A percentile compares a stretch with the other conserved stretches of the same genome.
Conservation (phyloP, 2,113 vertebrate species). For the Pteruthius melanotis region DNA sequence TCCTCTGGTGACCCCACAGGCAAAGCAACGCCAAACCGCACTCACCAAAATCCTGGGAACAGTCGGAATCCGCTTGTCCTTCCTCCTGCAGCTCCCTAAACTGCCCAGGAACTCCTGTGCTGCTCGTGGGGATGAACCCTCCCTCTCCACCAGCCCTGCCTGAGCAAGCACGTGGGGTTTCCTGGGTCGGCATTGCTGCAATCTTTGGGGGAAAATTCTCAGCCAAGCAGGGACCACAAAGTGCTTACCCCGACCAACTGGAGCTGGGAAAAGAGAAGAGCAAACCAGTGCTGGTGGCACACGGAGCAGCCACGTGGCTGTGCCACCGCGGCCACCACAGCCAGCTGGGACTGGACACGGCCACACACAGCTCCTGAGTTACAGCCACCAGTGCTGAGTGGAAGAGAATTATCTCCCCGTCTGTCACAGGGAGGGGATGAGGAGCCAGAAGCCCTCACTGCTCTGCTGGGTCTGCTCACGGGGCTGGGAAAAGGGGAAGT, state of each 20-base stretch:
- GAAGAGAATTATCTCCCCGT: background rate
- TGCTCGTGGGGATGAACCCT: accelerated
- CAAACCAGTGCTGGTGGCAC: background rate
- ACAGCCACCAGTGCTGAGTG: accelerated
- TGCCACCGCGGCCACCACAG: background rate
- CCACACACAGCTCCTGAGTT: accelerated
- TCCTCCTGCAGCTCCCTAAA: background rate
- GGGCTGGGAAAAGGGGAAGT: background rate
- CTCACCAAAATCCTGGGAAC: background rate
- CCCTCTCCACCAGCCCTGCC: background rate
- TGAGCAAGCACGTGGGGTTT: accelerated
- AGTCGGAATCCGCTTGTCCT: accelerated
- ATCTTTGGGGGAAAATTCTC: accelerated
- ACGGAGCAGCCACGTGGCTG: background rate
- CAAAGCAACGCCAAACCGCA: background rate
- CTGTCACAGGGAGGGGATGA: background rate
- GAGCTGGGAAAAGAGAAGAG: background rate
- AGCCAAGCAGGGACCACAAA: accelerated
- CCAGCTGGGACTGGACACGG: background rate
- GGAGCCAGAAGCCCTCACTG: background rate
- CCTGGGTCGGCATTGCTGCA: accelerated
- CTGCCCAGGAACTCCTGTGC: accelerated
- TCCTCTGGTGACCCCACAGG: accelerated
- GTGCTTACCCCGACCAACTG: background rate
- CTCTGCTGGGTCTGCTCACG: background rate